Conservation (phyloP, 2,888 invertebrate genomes). For the Epistrophe eligans region DNA sequence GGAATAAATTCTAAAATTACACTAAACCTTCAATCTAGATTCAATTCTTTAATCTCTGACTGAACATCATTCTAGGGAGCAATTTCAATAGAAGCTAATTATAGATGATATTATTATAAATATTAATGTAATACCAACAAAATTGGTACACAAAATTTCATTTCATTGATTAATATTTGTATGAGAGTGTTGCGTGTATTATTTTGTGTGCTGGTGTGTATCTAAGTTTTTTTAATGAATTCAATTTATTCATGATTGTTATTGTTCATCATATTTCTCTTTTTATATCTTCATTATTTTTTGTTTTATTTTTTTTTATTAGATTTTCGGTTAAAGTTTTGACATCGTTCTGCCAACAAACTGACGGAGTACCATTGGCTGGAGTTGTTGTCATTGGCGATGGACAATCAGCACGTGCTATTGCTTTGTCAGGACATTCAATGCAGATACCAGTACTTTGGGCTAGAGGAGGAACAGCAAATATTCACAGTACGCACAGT, state of each 20-base stretch:
- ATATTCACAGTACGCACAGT: constrained; percentile 77
- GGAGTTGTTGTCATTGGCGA: constrained; percentile 79
- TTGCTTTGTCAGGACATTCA: constrained; percentile 78
- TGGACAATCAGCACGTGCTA: constrained; percentile 79
- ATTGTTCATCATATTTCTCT: constrained; percentile 1
- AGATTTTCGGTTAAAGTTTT: constrained; percentile 79
- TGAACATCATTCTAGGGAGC: no score
- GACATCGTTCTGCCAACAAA: constrained; percentile 78
- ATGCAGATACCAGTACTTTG: constrained; percentile 79
- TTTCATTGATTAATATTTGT: not conserved
- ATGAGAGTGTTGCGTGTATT: not conserved
- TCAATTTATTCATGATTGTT: constrained; percentile 46
- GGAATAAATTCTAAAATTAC: no score
- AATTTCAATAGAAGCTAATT: constrained; percentile 6
- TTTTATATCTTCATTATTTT: not conserved
- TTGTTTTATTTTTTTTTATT: not conserved
- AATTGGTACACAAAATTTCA: not conserved
- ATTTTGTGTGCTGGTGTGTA: not conserved
- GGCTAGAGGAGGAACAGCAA: constrained; percentile 79
- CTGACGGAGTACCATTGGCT: constrained; percentile 78
- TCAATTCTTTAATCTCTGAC: not conserved
- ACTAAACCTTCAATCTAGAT: not conserved
- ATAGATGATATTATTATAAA: not conserved
- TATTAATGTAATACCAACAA: not conserved
- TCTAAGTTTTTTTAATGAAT: constrained; percentile 31